Base-by-base conservation (phyloP, 2,113 vertebrate species). In the Psilopsiagon aymara region DNA sequence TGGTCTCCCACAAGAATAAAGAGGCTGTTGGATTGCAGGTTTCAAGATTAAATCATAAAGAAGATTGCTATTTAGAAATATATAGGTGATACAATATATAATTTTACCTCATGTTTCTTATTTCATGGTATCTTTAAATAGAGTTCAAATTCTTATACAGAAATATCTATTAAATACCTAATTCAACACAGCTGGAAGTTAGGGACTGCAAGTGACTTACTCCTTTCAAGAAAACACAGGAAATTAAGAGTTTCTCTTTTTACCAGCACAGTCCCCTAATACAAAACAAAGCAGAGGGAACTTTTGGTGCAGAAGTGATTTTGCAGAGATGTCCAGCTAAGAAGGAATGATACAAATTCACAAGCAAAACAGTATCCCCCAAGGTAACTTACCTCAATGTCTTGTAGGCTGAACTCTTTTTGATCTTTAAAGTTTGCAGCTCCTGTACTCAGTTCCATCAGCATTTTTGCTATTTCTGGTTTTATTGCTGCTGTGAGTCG, bases 391-490 rank as follows among this genome's bases (percentile, higher is more conserved):
- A 99, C 99, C 99, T 99, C 99, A 44, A 99, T 99, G 88, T 99
- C 99, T 97, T 99, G 99, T 84, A 99, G 98, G 97, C 99, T 99
- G 98, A 99, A 99, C 97, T 99, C 99, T 31, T 99, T 99, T 97
- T 99, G 99, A 98, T 99, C 99, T 97, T 99, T 99, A 88, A 99
- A 99, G 98, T 99, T 99, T 27, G 99, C 99, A 7, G 99, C 99
- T 75, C 99, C 99, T 0, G 99, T 98, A 57, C 99, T 99, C 92
- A 99, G 98, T 90, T 99, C 99, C 99, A 99, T 99, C 97, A 99
- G 98, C 99, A 99, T 99, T 98, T 99, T 99, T 98, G 99, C 99
- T 35, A 99, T 99, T 98, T 99, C 99, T 6, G 99, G 99, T 98
- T 99, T 99, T 98, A 99, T 99, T 98, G 99, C 99, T 88, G 99